Conservation (phyloP, 2,888 invertebrate genomes). For the Melanophora roralis region DNA sequence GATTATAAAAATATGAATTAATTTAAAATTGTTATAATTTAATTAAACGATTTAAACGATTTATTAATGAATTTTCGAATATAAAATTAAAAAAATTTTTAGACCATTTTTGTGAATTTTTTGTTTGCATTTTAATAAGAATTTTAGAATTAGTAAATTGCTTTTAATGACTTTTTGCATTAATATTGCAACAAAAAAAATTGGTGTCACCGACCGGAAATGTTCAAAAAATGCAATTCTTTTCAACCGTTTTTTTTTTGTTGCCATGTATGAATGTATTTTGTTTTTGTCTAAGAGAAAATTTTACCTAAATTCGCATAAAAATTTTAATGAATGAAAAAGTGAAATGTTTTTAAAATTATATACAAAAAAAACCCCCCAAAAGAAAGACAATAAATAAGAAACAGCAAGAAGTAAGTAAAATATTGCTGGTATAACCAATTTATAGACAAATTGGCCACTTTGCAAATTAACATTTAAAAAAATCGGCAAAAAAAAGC, state of each 20-base stretch:
- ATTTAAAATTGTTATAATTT: slow-evolving; percentile 15
- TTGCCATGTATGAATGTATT: background rate
- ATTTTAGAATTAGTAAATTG: slow-evolving; percentile 8
- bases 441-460: slow-evolving; percentile 48
- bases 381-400: slow-evolving; percentile 9
- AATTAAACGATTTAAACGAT: slow-evolving; percentile 16
- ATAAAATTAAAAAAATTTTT: too few relatives aligned
- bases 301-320: slow-evolving; percentile 49
- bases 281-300: background rate
- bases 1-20: slow-evolving; percentile 21
- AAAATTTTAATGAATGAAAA: slow-evolving; percentile 62
- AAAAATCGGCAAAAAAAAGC: background rate
- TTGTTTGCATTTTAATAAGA: background rate
- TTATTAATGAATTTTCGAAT: too few relatives aligned
- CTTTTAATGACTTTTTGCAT: background rate
- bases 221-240: slow-evolving; percentile 33
- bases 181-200: background rate
- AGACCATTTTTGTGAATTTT: background rate
- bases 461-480: slow-evolving; percentile 37
- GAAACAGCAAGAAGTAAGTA: slow-evolving; percentile 5
- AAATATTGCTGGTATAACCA: slow-evolving; percentile 50
- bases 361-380: background rate
- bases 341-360: slow-evolving; percentile 21
- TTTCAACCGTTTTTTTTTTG: background rate
- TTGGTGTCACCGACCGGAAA: slow-evolving; percentile 58